Percentiles rank a stretch among this genome's conserved stretches.
Conservation (phyloP, 2,113 vertebrate species). For the Planiliza haematocheilus region DNA sequence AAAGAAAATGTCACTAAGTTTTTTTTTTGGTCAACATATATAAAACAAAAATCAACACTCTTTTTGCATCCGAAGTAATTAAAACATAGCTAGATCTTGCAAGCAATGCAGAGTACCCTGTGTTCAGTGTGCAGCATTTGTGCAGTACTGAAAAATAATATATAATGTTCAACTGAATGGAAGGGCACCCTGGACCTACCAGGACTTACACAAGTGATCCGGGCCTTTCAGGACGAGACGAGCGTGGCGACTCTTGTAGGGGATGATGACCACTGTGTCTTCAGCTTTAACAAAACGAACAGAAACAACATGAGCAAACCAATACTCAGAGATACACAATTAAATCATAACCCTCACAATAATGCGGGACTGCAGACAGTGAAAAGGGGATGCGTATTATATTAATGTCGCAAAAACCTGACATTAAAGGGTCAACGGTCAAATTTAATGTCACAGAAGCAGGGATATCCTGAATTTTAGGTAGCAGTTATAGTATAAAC, state of each 20-base stretch:
- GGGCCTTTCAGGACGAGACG: constrained; percentile 94
- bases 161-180: constrained; percentile 60
- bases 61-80: constrained; percentile 16
- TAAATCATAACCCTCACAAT: background rate
- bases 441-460: no score
- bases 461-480: no score
- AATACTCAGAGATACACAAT: background rate
- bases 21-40: background rate
- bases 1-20: constrained; percentile 10
- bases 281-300: constrained; percentile 81
- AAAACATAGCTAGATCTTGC: background rate
- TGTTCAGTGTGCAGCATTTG: constrained; percentile 19
- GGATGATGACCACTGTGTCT: constrained; percentile 91
- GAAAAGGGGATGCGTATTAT: background rate
- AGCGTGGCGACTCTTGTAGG: constrained; percentile 94
- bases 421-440: no score
- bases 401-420: background rate
- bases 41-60: constrained; percentile 2
- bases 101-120: constrained; percentile 9
- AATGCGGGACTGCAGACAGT: background rate
- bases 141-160: background rate
- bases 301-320: background rate
- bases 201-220: constrained; percentile 97
- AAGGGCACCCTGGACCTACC: constrained; percentile 84
- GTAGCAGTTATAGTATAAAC: no score